A percentile compares a stretch with the other conserved stretches of the same genome.
phyloP scores from a whole-genome alignment of 2,113 vertebrate species.

The Callorhinus ursinus region DNA sequence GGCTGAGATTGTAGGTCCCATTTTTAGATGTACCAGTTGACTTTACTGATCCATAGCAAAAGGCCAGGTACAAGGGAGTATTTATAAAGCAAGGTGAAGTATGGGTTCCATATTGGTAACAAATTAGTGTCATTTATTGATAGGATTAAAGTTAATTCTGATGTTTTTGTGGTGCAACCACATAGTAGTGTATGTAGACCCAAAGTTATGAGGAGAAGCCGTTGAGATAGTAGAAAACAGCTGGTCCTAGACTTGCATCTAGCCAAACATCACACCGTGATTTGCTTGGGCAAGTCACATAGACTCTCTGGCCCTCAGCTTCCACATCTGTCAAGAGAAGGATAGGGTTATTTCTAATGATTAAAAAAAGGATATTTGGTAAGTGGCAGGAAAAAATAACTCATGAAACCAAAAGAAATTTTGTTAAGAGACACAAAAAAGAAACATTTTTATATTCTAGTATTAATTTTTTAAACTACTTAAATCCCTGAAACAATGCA shows the following conservation, averaged over 20 bases:
- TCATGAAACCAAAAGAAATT: background rate
- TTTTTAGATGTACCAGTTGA: conserved; percentile 12
- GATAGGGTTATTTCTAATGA: background rate
- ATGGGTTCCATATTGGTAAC: background rate
- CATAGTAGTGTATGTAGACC: background rate
- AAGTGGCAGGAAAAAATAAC: background rate
- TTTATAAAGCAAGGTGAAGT: conserved; percentile 21
- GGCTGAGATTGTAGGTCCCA: background rate
- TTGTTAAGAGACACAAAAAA: background rate
- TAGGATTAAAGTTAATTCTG: background rate
- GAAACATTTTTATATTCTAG: background rate
- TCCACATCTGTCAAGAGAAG: background rate
- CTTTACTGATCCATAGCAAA: conserved; percentile 22
- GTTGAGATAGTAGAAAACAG: background rate
- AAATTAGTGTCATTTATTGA: background rate
- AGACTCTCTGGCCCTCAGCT: background rate
- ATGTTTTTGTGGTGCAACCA: background rate
- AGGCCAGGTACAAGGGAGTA: background rate
- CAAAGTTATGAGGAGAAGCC: background rate
- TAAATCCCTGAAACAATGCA: conserved; percentile 34
- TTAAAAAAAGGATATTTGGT: background rate
- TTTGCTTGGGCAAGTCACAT: background rate
- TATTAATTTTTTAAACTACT: conserved; percentile 26
- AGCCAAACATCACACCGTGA: background rate
- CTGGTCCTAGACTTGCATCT: background rate